phyloP scores from a whole-genome alignment of 2,888 invertebrate genomes.

The Encarsia formosa region DNA sequence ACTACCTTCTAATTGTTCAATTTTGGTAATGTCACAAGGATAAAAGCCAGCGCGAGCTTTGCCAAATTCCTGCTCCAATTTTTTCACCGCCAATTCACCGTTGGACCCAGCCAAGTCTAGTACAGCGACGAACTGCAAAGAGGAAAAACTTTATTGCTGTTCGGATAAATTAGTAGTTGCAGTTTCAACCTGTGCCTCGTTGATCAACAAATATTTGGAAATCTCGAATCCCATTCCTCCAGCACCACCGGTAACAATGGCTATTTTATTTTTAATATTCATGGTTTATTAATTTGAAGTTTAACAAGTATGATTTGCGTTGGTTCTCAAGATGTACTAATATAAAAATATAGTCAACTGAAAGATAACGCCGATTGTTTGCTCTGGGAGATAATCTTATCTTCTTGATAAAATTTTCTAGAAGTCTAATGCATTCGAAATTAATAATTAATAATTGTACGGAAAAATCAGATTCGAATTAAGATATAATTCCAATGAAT shows the following conservation, averaged over 20 bases:
- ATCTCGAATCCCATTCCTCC: conserved; percentile 55
- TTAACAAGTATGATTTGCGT: too few species aligned
- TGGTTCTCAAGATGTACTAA: too few species aligned
- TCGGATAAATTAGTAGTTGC: neutral
- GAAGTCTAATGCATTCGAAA: too few species aligned
- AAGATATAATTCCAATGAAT: too few species aligned
- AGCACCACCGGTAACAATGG: conserved; percentile 55
- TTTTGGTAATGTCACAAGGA: conserved; percentile 53
- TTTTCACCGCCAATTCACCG: conserved; percentile 50
- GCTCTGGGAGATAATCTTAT: too few species aligned
- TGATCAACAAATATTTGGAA: conserved; percentile 51
- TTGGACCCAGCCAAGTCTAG: conserved; percentile 45
- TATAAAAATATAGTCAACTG: too few species aligned
- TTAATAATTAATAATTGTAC: too few species aligned
- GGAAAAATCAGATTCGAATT: too few species aligned
- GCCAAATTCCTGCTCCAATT: conserved; percentile 52
- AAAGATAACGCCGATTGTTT: too few species aligned
- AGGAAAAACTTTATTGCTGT: neutral
- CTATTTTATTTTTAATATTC: conserved; percentile 32
- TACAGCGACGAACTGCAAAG: conserved; percentile 41
- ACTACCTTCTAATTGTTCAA: conserved; percentile 52
- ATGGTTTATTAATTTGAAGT: conserved; percentile 16
- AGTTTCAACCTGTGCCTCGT: conserved; percentile 43
- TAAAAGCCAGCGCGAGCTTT: conserved; percentile 51
- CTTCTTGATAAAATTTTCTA: too few species aligned